Evolutionary conservation across 2,797 vertebrate species (phyloP).

Genomic region (Ammospiza maritima): DNA sequence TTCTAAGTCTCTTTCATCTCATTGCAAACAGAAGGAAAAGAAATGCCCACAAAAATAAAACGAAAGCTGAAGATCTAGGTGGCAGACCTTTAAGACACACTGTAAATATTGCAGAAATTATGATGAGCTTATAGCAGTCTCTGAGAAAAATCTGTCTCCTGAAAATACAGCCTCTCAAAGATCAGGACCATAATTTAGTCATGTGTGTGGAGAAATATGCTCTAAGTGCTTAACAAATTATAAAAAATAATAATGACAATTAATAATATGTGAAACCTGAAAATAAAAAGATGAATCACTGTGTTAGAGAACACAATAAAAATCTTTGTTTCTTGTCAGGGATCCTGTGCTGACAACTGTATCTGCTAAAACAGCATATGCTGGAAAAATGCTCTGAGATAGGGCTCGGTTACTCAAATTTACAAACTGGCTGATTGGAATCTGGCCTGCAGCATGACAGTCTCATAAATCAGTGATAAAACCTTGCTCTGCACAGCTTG

Average conservation of each 20-base stretch:
- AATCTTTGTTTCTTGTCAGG: slow-evolving; percentile 6
- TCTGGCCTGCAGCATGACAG: neutral
- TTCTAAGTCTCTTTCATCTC: neutral
- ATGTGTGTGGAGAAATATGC: neutral
- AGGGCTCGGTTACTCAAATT: neutral
- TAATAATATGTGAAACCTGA: slow-evolving; percentile 30
- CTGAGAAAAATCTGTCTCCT: neutral
- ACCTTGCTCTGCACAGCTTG: neutral
- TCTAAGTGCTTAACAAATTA: slow-evolving; percentile 41
- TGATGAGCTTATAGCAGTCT: neutral
- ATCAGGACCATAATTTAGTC: neutral
- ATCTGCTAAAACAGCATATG: neutral
- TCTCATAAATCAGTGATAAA: neutral
- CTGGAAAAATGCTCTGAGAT: neutral
- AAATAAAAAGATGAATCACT: neutral
- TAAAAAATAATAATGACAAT: slow-evolving; percentile 37
- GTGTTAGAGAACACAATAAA: neutral
- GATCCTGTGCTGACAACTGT: neutral
- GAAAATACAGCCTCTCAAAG: slow-evolving; percentile 22
- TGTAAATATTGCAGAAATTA: slow-evolving; percentile 40
- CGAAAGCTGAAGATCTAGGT: neutral
- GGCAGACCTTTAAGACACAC: neutral
- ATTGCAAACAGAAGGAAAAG: neutral
- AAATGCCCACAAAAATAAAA: neutral
- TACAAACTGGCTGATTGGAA: neutral